Evolutionary conservation across 1,140 invertebrate species (phyloP), one percentile per base, ranked within the genome.

Genomic region (Xylocopa sonorina): DNA sequence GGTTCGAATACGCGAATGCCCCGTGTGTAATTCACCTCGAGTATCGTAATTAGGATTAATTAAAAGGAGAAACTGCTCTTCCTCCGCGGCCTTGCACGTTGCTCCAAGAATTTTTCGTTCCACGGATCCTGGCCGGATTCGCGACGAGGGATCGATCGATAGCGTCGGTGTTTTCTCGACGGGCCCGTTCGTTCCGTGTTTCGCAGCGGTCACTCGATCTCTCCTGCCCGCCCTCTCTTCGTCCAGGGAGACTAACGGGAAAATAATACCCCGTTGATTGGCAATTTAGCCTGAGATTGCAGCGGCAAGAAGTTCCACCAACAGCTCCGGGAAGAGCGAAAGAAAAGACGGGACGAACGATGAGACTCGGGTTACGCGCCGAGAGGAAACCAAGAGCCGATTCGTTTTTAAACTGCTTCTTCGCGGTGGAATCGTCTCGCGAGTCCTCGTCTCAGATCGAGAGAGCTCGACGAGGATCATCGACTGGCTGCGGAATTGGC

Each of bases 211-310:
- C 50, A n/a, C 53, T 64, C 16, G 34, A 6, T 21, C 9, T 7
- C 34, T 1, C 63, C 12, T 3, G 34, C 32, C 21, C 18, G 0
- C 9, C 29, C 21, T 32, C 57, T 58, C 66, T 71, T 46, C 68
- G 64, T 64, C 71, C 66, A 46, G 48, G 74, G 82, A 89, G 66
- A 85, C 88, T 90, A 90, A 90, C 87, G 89, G 86, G 89, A 89
- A 90, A 90, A 90, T 90, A 90, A 90, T 90, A 90, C 89, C 84
- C 87, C 86, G 89, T 90, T 90, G 89, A 90, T 90, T 90, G 89
- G 88, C 88, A 90, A 90, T 90, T 90, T 90, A 89, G 88, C 81
- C 83, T 84, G 88, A 89, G 88, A 89, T 90, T 89, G 89, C 87
- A 89, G 84, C 79, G 81, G 83, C 83, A 82, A 85, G 80, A 82